Conservation (phyloP, 2,888 invertebrate genomes). For the Tipula confusa region DNA sequence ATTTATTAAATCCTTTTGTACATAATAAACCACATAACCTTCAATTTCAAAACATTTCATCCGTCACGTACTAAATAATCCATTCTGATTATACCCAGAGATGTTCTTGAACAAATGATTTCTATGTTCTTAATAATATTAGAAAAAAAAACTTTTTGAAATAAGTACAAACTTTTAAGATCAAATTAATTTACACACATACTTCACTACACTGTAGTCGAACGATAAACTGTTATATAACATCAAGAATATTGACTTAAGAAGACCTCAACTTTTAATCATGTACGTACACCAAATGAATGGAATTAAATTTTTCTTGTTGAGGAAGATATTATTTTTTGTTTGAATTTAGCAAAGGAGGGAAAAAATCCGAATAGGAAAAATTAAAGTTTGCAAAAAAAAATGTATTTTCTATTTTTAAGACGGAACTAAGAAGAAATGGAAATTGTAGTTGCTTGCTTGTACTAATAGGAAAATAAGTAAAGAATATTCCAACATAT, state of each 20-base stretch:
- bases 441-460: neutral
- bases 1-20: neutral
- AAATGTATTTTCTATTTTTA: too few relatives aligned
- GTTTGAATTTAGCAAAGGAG: neutral
- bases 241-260: neutral
- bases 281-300: neutral
- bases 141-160: too few relatives aligned
- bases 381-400: neutral
- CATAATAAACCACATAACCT: neutral
- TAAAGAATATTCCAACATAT: neutral
- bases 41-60: neutral
- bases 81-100: neutral
- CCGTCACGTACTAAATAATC: neutral
- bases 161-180: neutral
- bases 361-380: neutral
- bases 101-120: neutral
- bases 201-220: neutral
- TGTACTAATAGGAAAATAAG: neutral
- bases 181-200: neutral
- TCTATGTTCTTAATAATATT: neutral
- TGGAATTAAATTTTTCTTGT: neutral
- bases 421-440: neutral
- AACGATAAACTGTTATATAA: neutral
- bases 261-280: constrained; percentile 1
- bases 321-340: neutral